Conservation (phyloP, 1,140 invertebrate species). For the Heliothis subflexa region DNA sequence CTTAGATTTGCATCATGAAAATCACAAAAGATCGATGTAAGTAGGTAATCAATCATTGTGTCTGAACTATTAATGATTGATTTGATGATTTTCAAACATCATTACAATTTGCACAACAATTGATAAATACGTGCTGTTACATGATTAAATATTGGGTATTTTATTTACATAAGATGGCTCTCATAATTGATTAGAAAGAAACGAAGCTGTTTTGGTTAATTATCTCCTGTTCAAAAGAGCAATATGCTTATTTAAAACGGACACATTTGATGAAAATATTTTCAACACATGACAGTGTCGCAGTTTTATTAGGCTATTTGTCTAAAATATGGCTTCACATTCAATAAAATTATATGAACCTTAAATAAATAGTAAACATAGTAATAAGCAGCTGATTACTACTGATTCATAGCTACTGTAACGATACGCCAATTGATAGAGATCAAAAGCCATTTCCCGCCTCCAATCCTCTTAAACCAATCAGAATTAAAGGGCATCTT, state of each 20-base stretch:
- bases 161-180: neutral
- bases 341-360: too few relatives aligned
- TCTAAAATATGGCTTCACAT: neutral
- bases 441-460: slow-evolving; percentile 4
- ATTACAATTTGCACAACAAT: slow-evolving; percentile 29
- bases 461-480: neutral
- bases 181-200: too few relatives aligned
- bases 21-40: neutral
- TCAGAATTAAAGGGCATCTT: slow-evolving; percentile 11
- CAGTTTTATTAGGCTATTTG: too few relatives aligned
- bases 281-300: too few relatives aligned
- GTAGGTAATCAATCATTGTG: slow-evolving; percentile 11
- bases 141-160: neutral
- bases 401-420: neutral
- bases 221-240: too few relatives aligned
- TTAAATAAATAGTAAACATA: neutral
- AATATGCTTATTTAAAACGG: too few relatives aligned
- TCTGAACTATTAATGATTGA: neutral
- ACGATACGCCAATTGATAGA: neutral
- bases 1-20: neutral
- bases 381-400: neutral
- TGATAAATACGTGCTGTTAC: neutral
- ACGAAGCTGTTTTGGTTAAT: too few relatives aligned
- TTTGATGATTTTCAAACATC: slow-evolving; percentile 2
- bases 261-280: too few relatives aligned